Percentiles rank a stretch among this genome's conserved stretches.
Conservation (phyloP, 2,113 vertebrate species). For the Macaca mulatta region DNA sequence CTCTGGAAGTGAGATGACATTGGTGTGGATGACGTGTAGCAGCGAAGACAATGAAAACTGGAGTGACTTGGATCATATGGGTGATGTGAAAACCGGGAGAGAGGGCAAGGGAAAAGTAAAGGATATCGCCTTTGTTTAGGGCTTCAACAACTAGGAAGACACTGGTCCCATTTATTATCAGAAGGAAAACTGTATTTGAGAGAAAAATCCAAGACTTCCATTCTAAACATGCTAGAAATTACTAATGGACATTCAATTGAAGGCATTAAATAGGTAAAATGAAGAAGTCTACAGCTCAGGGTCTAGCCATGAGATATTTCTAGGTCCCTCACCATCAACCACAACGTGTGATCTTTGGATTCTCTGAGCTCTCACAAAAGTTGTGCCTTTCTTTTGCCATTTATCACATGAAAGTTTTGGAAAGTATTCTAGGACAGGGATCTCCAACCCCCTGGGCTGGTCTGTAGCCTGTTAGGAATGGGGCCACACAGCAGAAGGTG, state of each 20-base stretch:
- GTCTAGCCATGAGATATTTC: neutral
- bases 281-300: neutral
- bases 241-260: neutral
- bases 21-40: neutral
- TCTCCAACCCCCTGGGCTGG: too few species aligned
- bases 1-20: neutral
- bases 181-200: neutral
- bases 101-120: neutral
- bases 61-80: accelerated
- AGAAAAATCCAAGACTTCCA: neutral
- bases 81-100: neutral
- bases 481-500: too few species aligned
- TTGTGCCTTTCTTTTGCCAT: neutral
- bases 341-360: neutral
- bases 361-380: neutral
- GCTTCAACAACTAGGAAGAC: neutral
- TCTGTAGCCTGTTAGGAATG: too few species aligned
- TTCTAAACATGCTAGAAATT: neutral
- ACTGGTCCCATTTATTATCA: neutral
- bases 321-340: neutral
- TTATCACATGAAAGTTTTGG: neutral
- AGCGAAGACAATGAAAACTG: neutral
- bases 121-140: too few species aligned
- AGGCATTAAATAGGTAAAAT: neutral
- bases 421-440: neutral